Evolutionary conservation across 64 coral and sea anemone species (phyloP).

Genomic region (Porites australiensis): DNA sequence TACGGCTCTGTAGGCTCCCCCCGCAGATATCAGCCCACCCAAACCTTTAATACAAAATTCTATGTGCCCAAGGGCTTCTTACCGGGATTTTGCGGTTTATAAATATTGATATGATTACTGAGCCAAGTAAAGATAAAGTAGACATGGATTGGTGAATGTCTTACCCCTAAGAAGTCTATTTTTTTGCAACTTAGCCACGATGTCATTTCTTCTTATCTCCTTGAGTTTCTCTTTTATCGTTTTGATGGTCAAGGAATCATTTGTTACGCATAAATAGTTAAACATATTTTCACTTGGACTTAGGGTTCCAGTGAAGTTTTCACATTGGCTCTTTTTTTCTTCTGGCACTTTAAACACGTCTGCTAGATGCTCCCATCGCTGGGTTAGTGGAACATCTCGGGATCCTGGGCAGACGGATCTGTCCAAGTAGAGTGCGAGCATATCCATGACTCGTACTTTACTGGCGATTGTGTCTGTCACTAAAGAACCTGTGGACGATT

Average conservation of each 20-base stretch:
- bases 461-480: neutral
- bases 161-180: neutral
- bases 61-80: no score
- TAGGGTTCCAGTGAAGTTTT: neutral
- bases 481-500: neutral
- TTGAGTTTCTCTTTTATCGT: neutral
- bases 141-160: no score
- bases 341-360: neutral
- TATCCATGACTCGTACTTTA: neutral
- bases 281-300: constrained; percentile 29
- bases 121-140: no score
- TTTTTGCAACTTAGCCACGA: neutral
- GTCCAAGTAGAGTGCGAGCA: neutral
- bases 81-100: no score
- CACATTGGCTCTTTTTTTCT: neutral
- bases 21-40: no score
- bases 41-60: no score
- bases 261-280: neutral
- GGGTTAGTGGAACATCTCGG: neutral
- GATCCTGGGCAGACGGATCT: neutral
- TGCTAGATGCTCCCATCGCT: constrained; percentile 16
- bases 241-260: neutral
- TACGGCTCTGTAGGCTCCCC: no score
- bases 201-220: neutral
- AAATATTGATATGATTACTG: no score